Base-by-base conservation (phyloP, 2,113 vertebrate genomes). In the Typhlomys cinereus region DNA sequence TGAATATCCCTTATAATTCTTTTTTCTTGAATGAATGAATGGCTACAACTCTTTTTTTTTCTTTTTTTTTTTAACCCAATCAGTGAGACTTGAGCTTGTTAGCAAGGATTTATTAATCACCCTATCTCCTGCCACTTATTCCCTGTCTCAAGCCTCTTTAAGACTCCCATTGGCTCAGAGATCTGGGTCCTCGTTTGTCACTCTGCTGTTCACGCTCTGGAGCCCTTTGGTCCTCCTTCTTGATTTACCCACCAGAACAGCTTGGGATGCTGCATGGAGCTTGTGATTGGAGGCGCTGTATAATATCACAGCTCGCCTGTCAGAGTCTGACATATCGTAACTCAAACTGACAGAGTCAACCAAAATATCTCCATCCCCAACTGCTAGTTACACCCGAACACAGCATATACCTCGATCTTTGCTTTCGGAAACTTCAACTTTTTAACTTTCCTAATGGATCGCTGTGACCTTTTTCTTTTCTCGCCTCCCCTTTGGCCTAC, bases 241-340 rank as follows among this genome's bases (percentile, higher is more conserved):
- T 96, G 84, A 96, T 96, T 25, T 96, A 95, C 93, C 86, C 95
- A 85, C 96, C 66, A 95, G 95, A 94, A 95, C 95, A 92, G 89
- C 95, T 94, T 96, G 92, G 97, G 93, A 89, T 1, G 80, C 94
- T 89, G 89, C 94, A 93, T 93, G 96, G 94, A 93, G 90, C 59
- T 91, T 85, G 44, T 90, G 93, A 95, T 94, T 79, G 73, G 84
- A 87, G 88, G 85, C 82, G 95, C 80, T 97, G 89, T 95, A 62
- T 88, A 96, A 92, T 91, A 73, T 89, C 84, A 90, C 85, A 94
- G 69, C 67, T 90, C 90, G 69, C 86, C 88, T 73, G 70, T 90
- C 73, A 97, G 96, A 97, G 91, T 96, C 79, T 92, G 95, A 88
- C 92, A 92, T 91, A 94, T 92, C 97, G 90, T 88, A 94, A 92